These are phyloP conservation scores for Hipparchia sbordonii DNA, from an alignment of 2,888 invertebrate species.

Conservation along the genomic window DNA sequence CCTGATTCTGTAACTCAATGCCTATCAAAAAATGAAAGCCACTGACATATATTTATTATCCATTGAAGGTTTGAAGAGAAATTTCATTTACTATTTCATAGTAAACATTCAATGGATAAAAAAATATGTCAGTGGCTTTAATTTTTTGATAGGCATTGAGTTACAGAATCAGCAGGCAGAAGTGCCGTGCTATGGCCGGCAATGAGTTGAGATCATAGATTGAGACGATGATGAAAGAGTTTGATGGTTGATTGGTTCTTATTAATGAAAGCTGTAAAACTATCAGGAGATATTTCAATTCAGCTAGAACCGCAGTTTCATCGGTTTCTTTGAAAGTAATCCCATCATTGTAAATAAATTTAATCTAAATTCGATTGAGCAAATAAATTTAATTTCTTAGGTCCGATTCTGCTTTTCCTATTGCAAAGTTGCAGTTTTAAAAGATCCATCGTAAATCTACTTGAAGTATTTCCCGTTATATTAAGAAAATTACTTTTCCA, in stretches of 20 bases:
- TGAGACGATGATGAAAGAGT: too few relatives aligned
- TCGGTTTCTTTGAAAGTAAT: background rate
- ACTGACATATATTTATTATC: too few relatives aligned
- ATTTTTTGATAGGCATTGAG: too few relatives aligned
- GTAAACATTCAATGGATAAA: too few relatives aligned
- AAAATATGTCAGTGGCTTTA: too few relatives aligned
- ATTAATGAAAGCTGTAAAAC: background rate
- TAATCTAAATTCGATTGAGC: slow-evolving; percentile 13
- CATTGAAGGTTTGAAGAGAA: too few relatives aligned
- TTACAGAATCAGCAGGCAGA: too few relatives aligned
- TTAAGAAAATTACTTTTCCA: slow-evolving; percentile 33
- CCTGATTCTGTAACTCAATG: too few relatives aligned
- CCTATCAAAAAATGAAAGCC: too few relatives aligned
- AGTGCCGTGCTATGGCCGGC: too few relatives aligned
- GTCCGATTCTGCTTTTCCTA: slow-evolving; percentile 14
- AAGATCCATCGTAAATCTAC: slow-evolving; percentile 18
- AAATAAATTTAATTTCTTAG: slow-evolving; percentile 27
- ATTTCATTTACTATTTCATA: too few relatives aligned
- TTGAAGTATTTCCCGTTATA: slow-evolving; percentile 28
- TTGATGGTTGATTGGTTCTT: background rate
- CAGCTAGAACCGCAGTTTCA: background rate
- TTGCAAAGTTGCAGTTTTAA: slow-evolving; percentile 24
- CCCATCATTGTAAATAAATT: background rate
- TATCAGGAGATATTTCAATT: background rate
- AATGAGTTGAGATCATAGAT: too few relatives aligned